Conservation (phyloP, 2,888 invertebrate genomes). For the Sipha maydis region DNA sequence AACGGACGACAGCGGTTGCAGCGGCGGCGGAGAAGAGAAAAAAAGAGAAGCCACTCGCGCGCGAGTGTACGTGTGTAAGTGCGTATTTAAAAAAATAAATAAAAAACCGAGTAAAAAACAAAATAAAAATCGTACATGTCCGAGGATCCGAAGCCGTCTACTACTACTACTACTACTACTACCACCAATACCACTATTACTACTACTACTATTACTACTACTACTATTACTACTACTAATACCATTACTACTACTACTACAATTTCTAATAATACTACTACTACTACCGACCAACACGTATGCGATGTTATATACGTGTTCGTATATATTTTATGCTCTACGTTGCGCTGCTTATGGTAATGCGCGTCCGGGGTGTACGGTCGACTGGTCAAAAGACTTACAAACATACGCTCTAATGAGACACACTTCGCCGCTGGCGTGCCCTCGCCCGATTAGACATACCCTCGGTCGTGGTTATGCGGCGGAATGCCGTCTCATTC, state of each 20-base stretch:
- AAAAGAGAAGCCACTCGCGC: conserved; percentile 36
- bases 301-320: too few species aligned
- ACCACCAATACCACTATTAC: background rate
- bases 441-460: conserved; percentile 23
- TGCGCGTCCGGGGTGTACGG: conserved; percentile 14
- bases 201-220: background rate
- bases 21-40: background rate
- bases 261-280: too few species aligned
- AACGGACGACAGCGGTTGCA: conserved; percentile 8
- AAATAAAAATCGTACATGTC: conserved; percentile 37
- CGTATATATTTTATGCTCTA: background rate
- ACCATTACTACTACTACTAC: too few species aligned
- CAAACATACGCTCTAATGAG: conserved; percentile 26
- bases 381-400: conserved; percentile 41
- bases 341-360: conserved; percentile 1
- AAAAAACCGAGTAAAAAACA: background rate
- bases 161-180: background rate
- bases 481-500: conserved; percentile 36
- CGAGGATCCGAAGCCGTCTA: conserved; percentile 20
- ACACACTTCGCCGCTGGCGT: background rate
- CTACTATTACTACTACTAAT: background rate
- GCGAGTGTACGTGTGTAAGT: background rate
- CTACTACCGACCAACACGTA: background rate
- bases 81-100: too few species aligned
- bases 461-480: conserved; percentile 33